Conservation (phyloP, 2,888 invertebrate genomes). For the Rhagonycha fulva region DNA sequence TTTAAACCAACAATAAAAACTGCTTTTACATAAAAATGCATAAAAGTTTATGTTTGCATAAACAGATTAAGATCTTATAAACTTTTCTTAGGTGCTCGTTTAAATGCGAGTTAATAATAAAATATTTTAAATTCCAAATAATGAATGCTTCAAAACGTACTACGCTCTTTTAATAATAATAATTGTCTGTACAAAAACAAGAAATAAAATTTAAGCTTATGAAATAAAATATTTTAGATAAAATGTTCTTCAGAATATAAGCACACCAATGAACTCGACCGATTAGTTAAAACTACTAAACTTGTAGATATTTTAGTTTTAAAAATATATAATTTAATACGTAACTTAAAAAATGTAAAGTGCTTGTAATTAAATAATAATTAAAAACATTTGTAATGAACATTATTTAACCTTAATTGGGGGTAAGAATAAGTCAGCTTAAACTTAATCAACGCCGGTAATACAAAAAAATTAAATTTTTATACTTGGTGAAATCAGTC, state of each 20-base stretch:
- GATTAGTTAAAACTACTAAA: background rate
- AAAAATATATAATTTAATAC: background rate
- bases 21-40: background rate
- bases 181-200: background rate
- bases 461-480: no score
- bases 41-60: background rate
- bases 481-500: no score
- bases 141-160: background rate
- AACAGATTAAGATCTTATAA: background rate
- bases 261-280: background rate
- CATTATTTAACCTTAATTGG: no score
- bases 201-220: background rate
- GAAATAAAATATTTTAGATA: background rate
- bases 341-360: no score
- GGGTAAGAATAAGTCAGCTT: no score
- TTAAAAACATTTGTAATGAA: no score
- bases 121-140: background rate
- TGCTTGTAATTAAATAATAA: no score
- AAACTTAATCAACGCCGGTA: no score
- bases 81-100: background rate
- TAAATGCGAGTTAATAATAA: background rate
- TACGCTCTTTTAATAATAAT: background rate
- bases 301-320: background rate
- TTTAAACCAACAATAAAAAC: background rate
- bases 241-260: background rate